Evolutionary conservation across 2,797 vertebrate species (phyloP), one percentile per base, ranked within the genome.

Genomic region (Phalanger gymnotis): DNA sequence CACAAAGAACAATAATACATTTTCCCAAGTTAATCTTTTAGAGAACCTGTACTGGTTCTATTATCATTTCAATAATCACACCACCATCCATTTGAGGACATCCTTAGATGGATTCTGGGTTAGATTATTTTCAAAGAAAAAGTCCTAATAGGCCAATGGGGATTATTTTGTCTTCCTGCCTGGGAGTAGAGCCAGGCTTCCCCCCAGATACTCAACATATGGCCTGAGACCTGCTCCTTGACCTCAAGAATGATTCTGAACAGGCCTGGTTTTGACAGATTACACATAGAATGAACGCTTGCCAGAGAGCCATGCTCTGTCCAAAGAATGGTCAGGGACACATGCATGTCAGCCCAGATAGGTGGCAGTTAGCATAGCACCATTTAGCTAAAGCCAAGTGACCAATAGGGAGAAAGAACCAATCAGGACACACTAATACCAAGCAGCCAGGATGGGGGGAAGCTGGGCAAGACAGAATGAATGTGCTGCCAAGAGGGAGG

Each of bases 231-330:
- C 58, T 56, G 16, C 92, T 95, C 95, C 87, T 57, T 90, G 87
- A 96, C 91, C 97, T 95, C 95, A 95, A 56, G 93, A 95, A 95
- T 81, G 92, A n/a, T 53, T 96, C 90, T 91, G 81, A 93, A 58
- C 5, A 40, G 90, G 92, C 96, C 90, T 92, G 95, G 90, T 90
- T 96, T 94, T 92, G 57, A 56, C 89, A 51, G n/a, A 93, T 95
- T 54, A 30, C 54, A 54, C 53, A 27, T 1, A 87, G 7, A 47
- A 25, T 2, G 31, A 87, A 22, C 40, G 27, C 40, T 27, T 51
- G 40, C 40, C 73, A 87, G 73, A 87, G 40, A 51, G 73, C 47
- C 13, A 27, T 47, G 40, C 25, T 87, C 73, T 11, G 73, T 47
- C 73, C 40, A 87, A 81, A 87, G 9, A 51, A 40, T 87, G 73